Base-by-base conservation (phyloP, 1,140 invertebrate genomes). In the Papilio glaucus region DNA sequence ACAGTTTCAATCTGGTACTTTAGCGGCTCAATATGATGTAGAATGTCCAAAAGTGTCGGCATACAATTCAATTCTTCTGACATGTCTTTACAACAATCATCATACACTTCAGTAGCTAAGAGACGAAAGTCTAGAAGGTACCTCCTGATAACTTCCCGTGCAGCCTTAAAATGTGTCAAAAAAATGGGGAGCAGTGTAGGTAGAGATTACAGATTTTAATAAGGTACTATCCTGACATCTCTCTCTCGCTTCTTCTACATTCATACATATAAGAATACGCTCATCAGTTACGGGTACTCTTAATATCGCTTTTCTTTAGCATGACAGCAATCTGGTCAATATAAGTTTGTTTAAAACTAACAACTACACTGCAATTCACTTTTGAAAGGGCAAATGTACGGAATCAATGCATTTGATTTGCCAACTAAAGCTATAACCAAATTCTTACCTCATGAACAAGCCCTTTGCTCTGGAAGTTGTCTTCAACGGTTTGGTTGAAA, bases 121-220 rank as follows among this genome's bases (percentile, higher is more conserved):
- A 94, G 85, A 69, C 94, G 93, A 79, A 95, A 95, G 72, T 94
- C 92, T 18, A 95, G 79, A 13, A 95, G 76, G 71, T 95, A 90
- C 75, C 93, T 91, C 77, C 94, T 93, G 18, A 95, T 85, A 57
- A 92, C 94, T 67, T 93, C 91, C 77, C 94, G 94, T 72, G 95
- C 90, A 0, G 94, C 94, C 93, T 95, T 70, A 75, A 90, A 89
- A 39, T 33, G n/a, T 63, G 10, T 33, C 71, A 61, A 68, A 68
- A 63, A 73, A 62, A 70, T 18, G 68, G n/a, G n/a, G n/a, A n/a
- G n/a, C n/a, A n/a, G n/a, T n/a, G n/a, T n/a, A n/a, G n/a, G n/a
- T n/a, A n/a, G n/a, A n/a, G n/a, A n/a, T n/a, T n/a, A n/a, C n/a
- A n/a, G n/a, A n/a, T n/a, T n/a, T n/a, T n/a, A n/a, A n/a, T n/a